A percentile compares a stretch with the other conserved stretches of the same genome.
Conservation (phyloP, 2,113 vertebrate genomes). For the Rhinolophus sinicus region DNA sequence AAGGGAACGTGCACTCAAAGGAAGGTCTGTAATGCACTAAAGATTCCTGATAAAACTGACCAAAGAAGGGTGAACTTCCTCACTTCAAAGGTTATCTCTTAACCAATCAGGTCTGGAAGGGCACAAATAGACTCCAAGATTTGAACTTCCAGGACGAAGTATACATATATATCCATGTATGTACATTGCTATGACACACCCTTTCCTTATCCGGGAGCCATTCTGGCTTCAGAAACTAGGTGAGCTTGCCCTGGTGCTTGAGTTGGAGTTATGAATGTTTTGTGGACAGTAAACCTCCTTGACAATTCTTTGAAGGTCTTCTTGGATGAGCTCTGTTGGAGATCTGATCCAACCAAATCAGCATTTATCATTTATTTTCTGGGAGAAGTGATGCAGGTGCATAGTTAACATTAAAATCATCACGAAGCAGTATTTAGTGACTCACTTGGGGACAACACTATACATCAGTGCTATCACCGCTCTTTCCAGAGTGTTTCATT, state of each 20-base stretch:
- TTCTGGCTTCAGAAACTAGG: neutral
- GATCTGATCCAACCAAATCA: neutral
- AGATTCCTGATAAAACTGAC: neutral
- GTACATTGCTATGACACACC: neutral
- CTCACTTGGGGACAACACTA: neutral
- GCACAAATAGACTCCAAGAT: neutral
- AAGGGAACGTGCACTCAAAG: neutral
- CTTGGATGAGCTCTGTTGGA: neutral
- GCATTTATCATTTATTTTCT: neutral
- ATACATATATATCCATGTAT: neutral
- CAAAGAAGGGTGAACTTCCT: neutral
- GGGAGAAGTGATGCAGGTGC: neutral
- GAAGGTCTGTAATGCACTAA: neutral
- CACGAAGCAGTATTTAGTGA: neutral
- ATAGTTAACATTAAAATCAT: neutral
- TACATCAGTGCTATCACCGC: neutral
- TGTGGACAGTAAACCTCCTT: neutral
- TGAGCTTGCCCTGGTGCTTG: neutral
- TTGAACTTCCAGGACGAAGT: neutral
- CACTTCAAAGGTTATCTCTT: neutral
- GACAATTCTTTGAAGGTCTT: neutral
- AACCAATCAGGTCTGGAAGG: neutral
- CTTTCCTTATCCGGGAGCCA: neutral
- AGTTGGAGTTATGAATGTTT: neutral
- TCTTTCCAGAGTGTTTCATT: neutral